A percentile compares a stretch with the other conserved stretches of the same genome.
These are phyloP conservation scores for Luscinia luscinia DNA, from an alignment of 2,797 vertebrate genomes.

Conservation along the genomic window DNA sequence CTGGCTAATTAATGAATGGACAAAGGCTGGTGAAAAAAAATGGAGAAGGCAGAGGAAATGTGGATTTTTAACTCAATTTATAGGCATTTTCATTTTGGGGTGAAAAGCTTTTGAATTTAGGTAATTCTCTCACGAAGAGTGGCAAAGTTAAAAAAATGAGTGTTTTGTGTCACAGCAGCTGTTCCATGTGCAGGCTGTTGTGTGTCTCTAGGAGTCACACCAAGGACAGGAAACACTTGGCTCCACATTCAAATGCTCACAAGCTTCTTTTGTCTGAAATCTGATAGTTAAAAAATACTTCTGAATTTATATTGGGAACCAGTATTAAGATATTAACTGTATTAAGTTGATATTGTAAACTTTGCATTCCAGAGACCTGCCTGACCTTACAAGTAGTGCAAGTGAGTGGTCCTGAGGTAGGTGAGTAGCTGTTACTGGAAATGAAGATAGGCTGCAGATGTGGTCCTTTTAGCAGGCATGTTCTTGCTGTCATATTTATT, in stretches of 20 bases:
- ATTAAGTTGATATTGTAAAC: neutral
- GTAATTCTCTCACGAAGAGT: neutral
- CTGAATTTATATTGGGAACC: neutral
- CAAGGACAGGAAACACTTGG: neutral
- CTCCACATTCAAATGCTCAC: neutral
- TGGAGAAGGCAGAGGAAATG: rapidly evolving
- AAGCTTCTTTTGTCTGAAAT: neutral
- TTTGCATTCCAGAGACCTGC: neutral
- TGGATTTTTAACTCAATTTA: neutral
- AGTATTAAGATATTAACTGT: neutral
- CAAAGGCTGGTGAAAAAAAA: neutral
- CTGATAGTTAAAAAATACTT: neutral
- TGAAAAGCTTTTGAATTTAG: neutral
- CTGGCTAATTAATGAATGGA: neutral
- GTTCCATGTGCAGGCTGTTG: rapidly evolving
- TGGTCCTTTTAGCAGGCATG: neutral
- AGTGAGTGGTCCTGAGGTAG: neutral
- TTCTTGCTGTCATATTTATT: neutral
- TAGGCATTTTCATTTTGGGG: neutral
- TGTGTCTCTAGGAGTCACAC: neutral
- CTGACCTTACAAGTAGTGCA: neutral
- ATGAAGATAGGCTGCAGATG: rapidly evolving
- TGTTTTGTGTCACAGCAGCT: rapidly evolving
- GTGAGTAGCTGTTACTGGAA: neutral
- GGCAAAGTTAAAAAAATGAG: neutral